Base-by-base conservation (phyloP, 1,140 invertebrate genomes). In the Penaeus vannamei region DNA sequence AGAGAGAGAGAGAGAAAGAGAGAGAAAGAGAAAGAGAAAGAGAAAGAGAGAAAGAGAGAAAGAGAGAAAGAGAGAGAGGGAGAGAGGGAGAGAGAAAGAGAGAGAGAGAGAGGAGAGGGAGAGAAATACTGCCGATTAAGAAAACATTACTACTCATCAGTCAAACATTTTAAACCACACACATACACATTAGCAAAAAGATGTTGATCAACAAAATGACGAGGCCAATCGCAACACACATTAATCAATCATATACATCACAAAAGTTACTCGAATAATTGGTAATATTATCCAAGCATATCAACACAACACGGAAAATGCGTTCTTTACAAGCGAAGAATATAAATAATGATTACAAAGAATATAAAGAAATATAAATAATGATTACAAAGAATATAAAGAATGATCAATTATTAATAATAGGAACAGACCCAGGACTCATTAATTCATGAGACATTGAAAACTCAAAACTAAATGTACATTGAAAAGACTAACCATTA, bases 101-200 rank as follows among this genome's bases (percentile, higher is more conserved):
- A 66, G 64, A 66, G 64, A 66, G 64, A 66, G 64, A 66, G 64
- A 66, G 64, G 64, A 66, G 64, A 66, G 64, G 7, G 64, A 66
- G 64, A 66, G 64, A 66, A 7, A 7, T 76, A 76, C 69, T 76
- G 42, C 19, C 42, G 42, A 36, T 36, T 36, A 36, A 36, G 5
- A 36, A 36, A 36, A 36, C 36, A 36, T 36, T 36, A 36, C 29
- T 20, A 79, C 76, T 79, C n/a, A 53, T 23, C 1, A 81, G 5
- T 5, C 8, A 19, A 0, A 81, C 3, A 46, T 3, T 14, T 60
- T 22, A n/a, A 60, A 60, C 61, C 23, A 82, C n/a, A 64, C 42
- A 64, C 29, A 62, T 26, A 82, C 32, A 60, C 32, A 82, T 29
- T 61, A 5, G 60, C 32, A 82, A 14, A 82, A 14, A 82, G 1